These are phyloP conservation scores for Caenorhabditis inopinata DNA, from an alignment of 1,140 invertebrate genomes.

Conservation along the genomic window DNA sequence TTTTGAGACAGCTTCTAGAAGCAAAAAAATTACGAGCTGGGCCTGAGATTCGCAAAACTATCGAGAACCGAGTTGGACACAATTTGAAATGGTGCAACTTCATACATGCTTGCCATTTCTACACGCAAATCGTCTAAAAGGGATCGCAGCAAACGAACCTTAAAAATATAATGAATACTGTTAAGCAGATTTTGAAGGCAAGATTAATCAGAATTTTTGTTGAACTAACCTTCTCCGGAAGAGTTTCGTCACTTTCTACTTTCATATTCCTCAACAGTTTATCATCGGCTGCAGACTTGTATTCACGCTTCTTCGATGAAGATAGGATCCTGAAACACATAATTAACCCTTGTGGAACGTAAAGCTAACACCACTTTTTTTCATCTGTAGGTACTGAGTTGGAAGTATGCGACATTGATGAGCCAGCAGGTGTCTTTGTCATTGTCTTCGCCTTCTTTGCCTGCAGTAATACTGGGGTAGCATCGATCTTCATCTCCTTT, in stretches of 20 bases:
- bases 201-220: too few species aligned
- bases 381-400: neutral
- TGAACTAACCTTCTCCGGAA: neutral
- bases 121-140: neutral
- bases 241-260: neutral
- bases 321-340: neutral
- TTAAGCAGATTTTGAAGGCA: too few species aligned
- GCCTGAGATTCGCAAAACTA: neutral
- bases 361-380: too few species aligned
- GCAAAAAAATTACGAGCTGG: neutral
- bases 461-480: neutral
- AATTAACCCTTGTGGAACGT: neutral
- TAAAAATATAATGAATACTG: too few species aligned
- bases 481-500: conserved; percentile 16
- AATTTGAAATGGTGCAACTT: conserved; percentile 24
- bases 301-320: neutral
- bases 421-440: neutral
- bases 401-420: neutral
- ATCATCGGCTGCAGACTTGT: neutral
- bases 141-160: neutral
- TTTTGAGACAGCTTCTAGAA: too few species aligned
- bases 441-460: neutral
- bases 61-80: conserved; percentile 4
- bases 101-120: conserved; percentile 2
- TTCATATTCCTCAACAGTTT: neutral